Base-by-base conservation (phyloP, 2,113 vertebrate genomes). In the Pollimyrus isidori region DNA sequence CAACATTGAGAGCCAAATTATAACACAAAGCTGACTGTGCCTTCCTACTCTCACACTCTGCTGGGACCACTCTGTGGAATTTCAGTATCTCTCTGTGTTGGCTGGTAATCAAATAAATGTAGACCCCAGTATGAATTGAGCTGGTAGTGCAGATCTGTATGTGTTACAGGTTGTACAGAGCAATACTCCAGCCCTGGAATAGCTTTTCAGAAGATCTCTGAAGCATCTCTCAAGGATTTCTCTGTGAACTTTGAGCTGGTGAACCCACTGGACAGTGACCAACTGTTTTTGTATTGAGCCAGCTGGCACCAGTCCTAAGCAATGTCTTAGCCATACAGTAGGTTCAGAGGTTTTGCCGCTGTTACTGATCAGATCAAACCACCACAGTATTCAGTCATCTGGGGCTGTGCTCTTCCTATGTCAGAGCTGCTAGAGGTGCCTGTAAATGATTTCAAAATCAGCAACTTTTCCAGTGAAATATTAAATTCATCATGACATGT, bases 1-100 rank as follows among this genome's bases (percentile, higher is more conserved):
- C 92, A 90, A 93, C 94, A 94, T 94, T 94, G 93, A 93, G 92
- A 80, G 90, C 91, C 89, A 88, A 91, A 90, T 91, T 89, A 87
- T 23, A 62, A 89, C 90, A 88, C 90, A 90, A 88, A 46, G 73
- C 45, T 82, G 58, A 87, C 89, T 90, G 87, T 58, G 73, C 62
- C 91, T 86, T 90, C 65, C 88, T 92, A 90, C 93, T 89, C 89
- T 50, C 19, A 90, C 93, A 89, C 89, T 83, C 39, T 87, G 91
- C 89, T 91, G 91, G 76, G 88, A 83, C 17, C 73, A 90, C 89
- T 91, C 89, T 93, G 84, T 58, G 7, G 88, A 91, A 89, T 90
- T 89, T 89, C 35, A 42, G 30, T 80, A 39, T 80, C 15, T 80
- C 35, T 42, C 13, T 42, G 7, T 15, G 73, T 80, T 42, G 35